Conservation (phyloP, 2,797 vertebrate genomes). For the Mareca strepera region DNA sequence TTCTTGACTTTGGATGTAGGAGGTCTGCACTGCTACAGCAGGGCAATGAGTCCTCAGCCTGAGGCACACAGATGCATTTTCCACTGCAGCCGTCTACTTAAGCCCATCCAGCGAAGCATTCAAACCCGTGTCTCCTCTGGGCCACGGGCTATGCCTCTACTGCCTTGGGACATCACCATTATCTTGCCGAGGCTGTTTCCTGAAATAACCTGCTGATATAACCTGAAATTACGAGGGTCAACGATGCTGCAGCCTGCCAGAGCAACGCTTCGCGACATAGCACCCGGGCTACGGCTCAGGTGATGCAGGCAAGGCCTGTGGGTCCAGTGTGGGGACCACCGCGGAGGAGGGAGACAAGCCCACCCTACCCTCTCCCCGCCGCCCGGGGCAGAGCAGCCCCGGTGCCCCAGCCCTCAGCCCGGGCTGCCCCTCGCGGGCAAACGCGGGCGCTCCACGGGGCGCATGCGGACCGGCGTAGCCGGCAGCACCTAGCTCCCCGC, state of each 20-base stretch:
- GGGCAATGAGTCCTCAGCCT: fast-evolving
- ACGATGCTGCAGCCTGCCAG: fast-evolving
- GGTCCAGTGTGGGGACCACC: neutral
- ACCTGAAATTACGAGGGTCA: fast-evolving
- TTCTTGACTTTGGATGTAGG: neutral
- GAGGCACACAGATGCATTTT: fast-evolving
- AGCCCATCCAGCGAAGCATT: fast-evolving
- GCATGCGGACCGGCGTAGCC: neutral
- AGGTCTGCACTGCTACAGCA: neutral
- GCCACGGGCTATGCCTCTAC: fast-evolving
- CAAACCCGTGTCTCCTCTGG: fast-evolving
- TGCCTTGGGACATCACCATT: fast-evolving
- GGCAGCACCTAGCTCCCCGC: too few species aligned
- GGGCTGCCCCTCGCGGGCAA: neutral
- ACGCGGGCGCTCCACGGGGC: neutral
- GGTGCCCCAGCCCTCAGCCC: neutral
- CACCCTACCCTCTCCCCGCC: too few species aligned
- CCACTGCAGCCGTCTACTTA: fast-evolving
- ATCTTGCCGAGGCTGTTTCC: fast-evolving
- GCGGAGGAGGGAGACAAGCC: fast-evolving
- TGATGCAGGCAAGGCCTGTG: neutral
- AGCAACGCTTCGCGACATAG: fast-evolving
- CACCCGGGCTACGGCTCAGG: neutral
- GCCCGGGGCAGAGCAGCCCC: neutral
- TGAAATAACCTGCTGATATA: too few species aligned